A percentile compares a stretch with the other conserved stretches of the same genome.
These are phyloP conservation scores for Cisticola juncidis DNA, from an alignment of 2,113 vertebrate species.

Conservation along the genomic window DNA sequence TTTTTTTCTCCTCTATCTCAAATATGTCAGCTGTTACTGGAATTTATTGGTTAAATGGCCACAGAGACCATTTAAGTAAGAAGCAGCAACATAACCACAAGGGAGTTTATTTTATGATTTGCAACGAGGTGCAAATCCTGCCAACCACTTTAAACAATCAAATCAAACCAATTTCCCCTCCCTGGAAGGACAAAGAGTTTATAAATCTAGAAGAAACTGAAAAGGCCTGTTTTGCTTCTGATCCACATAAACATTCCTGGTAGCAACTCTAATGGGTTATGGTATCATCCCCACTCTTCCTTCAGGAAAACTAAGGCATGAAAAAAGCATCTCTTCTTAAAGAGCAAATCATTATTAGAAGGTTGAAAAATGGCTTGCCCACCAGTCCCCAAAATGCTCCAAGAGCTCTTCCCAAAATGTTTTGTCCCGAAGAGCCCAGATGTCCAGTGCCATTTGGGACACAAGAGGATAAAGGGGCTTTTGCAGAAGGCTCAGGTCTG, in stretches of 20 bases:
- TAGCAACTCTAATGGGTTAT: background rate
- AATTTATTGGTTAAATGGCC: conserved; percentile 43
- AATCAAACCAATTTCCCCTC: conserved; percentile 31
- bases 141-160: conserved; percentile 42
- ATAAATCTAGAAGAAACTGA: conserved; percentile 11
- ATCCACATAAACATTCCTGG: background rate
- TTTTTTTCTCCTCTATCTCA: background rate
- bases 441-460: background rate
- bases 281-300: background rate
- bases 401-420: background rate
- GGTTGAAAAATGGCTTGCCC: background rate
- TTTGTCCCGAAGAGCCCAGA: background rate
- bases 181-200: background rate
- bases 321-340: background rate
- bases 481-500: background rate
- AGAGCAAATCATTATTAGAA: background rate
- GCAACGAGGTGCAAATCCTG: conserved; percentile 40
- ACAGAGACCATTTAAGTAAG: background rate
- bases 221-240: background rate
- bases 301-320: background rate
- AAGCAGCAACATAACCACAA: conserved; percentile 16
- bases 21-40: conserved; percentile 5
- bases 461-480: background rate
- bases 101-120: conserved; percentile 39
- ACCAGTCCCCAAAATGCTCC: background rate